Evolutionary conservation across 2,113 vertebrate genomes (phyloP), one percentile per base, ranked within the genome.

Genomic region (Thunnus maccoyii): DNA sequence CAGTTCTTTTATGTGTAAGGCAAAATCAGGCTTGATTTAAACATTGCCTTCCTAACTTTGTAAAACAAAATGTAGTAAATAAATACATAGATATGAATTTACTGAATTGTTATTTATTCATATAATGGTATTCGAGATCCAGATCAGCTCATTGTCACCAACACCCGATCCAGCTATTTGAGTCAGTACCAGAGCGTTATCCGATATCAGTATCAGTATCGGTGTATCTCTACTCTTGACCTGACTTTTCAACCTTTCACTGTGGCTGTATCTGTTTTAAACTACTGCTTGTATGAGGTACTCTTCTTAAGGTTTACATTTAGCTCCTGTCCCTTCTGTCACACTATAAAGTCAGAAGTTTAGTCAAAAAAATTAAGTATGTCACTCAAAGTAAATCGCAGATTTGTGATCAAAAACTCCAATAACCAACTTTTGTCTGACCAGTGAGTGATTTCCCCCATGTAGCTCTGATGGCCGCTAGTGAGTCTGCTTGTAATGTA

Each of bases 401-500:
- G 61, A 89, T 88, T 81, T 84, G 68, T 63, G 64, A 76, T 86
- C 36, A 80, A 91, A 87, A 91, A 86, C 68, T 85, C 79, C 14
- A 85, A 88, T 86, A 86, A 87, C 74, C 87, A 92, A 92, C 88
- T 89, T 93, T 84, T 56, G 75, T 81, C 82, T 16, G 80, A 73
- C 77, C 78, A 58, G 84, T 32, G 70, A 86, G 86, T 71, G 77
- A 89, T 88, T 81, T 85, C 85, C 88, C 86, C 86, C 78, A 79
- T 76, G 46, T 69, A 70, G 79, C 86, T 52, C 41, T 2, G 80
- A 91, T 86, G 75, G 77, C 76, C 93, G 89, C 90, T 52, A 64
- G 88, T 82, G 93, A 92, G 89, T 90, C 89, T 86, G 91, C 91
- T 90, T 79, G 87, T 91, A 89, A 89, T 92, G 92, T 93, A 90